Evolutionary conservation across 2,113 vertebrate species (phyloP).

Genomic region (Coptodon rendalli): DNA sequence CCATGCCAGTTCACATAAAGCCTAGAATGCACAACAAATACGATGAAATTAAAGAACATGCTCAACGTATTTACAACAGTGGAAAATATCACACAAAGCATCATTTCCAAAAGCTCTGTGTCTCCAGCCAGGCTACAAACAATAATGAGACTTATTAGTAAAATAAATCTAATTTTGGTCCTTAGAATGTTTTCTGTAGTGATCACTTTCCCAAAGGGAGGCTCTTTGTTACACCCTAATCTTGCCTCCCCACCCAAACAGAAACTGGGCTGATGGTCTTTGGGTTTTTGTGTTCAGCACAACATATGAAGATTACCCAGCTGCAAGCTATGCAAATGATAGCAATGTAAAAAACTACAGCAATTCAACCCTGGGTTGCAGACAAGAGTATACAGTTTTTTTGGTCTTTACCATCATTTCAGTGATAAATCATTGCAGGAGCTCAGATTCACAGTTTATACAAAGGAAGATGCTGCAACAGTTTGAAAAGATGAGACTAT

Average conservation of each 20-base stretch:
- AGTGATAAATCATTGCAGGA: accelerated
- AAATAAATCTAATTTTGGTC: not conserved
- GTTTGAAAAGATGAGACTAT: not conserved
- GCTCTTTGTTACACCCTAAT: not conserved
- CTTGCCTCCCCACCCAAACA: not conserved
- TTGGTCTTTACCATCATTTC: not conserved
- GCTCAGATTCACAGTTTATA: not conserved
- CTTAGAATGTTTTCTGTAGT: not conserved
- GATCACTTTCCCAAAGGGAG: not conserved
- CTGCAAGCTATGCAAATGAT: not conserved
- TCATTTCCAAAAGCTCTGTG: not conserved
- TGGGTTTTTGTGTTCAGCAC: not conserved
- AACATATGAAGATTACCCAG: not conserved
- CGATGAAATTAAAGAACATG: not conserved
- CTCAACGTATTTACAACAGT: not conserved
- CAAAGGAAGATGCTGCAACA: not conserved
- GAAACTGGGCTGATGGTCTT: not conserved
- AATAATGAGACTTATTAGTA: not conserved
- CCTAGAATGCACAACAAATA: not conserved
- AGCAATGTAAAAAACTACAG: not conserved
- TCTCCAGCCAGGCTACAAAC: not conserved
- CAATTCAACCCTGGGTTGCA: not conserved
- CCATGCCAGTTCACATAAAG: not conserved
- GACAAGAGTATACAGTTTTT: not conserved
- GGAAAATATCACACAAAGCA: not conserved